phyloP scores from a whole-genome alignment of 2,888 invertebrate genomes.

The Platycheirus rosarum region DNA sequence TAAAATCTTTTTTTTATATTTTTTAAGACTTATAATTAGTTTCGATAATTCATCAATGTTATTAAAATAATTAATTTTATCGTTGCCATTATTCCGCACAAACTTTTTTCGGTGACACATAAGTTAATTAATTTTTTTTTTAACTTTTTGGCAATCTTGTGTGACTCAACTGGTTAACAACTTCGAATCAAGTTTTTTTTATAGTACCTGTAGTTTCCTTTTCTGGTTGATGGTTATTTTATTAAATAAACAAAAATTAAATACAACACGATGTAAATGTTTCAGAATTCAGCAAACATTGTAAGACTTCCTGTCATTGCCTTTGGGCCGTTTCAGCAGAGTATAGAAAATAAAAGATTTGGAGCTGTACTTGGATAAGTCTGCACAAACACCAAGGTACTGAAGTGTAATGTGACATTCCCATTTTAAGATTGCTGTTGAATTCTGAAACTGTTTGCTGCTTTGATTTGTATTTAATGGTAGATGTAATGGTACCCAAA shows the following conservation, averaged over 20 bases:
- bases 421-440: conserved; percentile 46
- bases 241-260: conserved; percentile 9
- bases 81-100: too few species aligned
- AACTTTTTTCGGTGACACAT: too few species aligned
- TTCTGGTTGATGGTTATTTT: conserved; percentile 18
- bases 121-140: too few species aligned
- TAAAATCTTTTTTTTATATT: too few species aligned
- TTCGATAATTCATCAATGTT: too few species aligned
- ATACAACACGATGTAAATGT: conserved; percentile 49
- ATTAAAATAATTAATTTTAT: too few species aligned
- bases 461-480: conserved; percentile 36
- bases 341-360: conserved; percentile 2
- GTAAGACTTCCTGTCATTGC: conserved; percentile 42
- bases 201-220: neutral
- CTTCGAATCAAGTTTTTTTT: conserved; percentile 44
- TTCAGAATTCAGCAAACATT: conserved; percentile 62
- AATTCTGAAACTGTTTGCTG: conserved; percentile 62
- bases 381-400: conserved; percentile 43
- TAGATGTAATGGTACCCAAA: neutral
- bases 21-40: too few species aligned
- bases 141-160: neutral
- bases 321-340: conserved; percentile 29
- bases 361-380: conserved; percentile 1
- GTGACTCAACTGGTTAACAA: conserved; percentile 10
- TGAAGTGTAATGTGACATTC: conserved; percentile 10